Base-by-base conservation (phyloP, 2,797 vertebrate genomes). In the Spea hammondii region DNA sequence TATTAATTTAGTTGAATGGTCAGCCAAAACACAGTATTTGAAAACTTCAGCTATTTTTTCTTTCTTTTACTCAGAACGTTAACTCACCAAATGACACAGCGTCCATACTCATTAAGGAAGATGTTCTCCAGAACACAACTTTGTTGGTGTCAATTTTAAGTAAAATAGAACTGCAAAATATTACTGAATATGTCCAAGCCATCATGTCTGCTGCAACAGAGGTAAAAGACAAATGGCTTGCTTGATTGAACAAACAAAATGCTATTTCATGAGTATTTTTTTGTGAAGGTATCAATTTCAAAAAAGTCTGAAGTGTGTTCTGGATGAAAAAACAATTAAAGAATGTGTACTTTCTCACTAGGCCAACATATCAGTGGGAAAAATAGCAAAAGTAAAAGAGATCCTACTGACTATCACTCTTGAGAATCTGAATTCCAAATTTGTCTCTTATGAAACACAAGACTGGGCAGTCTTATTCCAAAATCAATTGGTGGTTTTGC, bases 51-150 rank as follows among this genome's bases (percentile, higher is more conserved):
- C 32, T 32, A 3, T 32, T 32, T 32, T 32, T 32, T 32, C 32
- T 32, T 32, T 32, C 32, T 2, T 32, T 32, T 32, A 32, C 32
- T 32, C 32, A 32, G 32, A 32, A 32, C 32, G 32, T 32, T 5
- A 11, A 44, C 5, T 4, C 57, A 4, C 45, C 13, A 14, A 12
- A 46, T 12, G 9, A 14, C 45, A 5, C 4, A 4, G 71, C 57
- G 59, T 55, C 59, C 1, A 4, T 62, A 17, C 55, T 73, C 55
- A 73, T 59, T 47, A 73, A n/a, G 13, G 44, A 46, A 62, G 71
- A 73, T 49, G 71, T 73, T 49, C 46, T 73, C 8, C 11, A 55
- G 2, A 71, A 71, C 59, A 8, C 45, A 71, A 71, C 70, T 45
- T 71, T 71, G 44, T 55, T 67, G 14, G 47, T 51, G 2, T 67